phyloP scores from a whole-genome alignment of 2,888 invertebrate species.

The Aphodius granarius region DNA sequence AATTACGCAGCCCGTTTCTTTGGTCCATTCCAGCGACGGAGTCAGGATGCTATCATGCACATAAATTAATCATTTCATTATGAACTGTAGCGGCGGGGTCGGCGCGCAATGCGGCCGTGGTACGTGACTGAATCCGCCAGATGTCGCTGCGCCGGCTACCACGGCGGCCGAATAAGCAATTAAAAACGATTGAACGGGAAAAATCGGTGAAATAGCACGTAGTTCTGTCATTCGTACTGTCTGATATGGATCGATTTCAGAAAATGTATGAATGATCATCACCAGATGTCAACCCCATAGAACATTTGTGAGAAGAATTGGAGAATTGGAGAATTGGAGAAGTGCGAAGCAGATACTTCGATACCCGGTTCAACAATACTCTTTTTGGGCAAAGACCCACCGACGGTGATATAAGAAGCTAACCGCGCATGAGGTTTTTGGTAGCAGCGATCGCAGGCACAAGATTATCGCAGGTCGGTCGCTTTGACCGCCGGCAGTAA shows the following conservation, averaged over 20 bases:
- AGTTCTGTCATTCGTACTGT: background rate
- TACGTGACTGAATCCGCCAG: constrained; percentile 35
- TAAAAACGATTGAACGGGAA: constrained; percentile 24
- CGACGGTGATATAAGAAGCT: too few relatives aligned
- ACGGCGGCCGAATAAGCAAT: constrained; percentile 35
- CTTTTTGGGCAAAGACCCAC: background rate
- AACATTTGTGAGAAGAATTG: too few relatives aligned
- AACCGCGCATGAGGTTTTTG: constrained; percentile 19
- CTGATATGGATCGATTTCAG: background rate
- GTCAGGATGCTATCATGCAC: constrained; percentile 16
- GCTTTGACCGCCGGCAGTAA: constrained; percentile 32
- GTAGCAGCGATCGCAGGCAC: constrained; percentile 34
- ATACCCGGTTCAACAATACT: background rate
- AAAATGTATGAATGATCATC: constrained; percentile 16
- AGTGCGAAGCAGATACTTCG: background rate
- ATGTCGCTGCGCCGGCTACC: constrained; percentile 32
- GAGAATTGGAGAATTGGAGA: too few relatives aligned
- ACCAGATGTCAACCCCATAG: too few relatives aligned
- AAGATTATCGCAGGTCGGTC: constrained; percentile 31
- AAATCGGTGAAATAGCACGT: background rate
- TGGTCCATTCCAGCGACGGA: constrained; percentile 2
- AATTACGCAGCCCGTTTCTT: constrained; percentile 6
- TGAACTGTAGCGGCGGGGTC: constrained; percentile 26
- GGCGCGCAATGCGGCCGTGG: constrained; percentile 23
- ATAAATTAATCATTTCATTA: constrained; percentile 37